Evolutionary conservation across 2,888 invertebrate species (phyloP).

Genomic region (Diarsia dahlii): DNA sequence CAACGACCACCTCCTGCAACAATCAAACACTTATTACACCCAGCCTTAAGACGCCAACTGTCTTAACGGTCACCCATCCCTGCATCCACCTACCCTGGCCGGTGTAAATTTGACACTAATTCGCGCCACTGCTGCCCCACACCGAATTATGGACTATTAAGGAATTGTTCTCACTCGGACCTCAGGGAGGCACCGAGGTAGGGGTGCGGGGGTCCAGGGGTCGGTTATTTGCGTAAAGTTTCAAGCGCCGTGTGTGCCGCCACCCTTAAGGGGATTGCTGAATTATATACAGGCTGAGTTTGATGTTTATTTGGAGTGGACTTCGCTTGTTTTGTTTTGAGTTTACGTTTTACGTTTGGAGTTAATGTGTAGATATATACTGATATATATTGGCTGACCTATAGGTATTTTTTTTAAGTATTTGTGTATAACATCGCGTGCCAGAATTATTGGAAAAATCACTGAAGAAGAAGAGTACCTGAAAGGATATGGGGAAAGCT

Average conservation of each 20-base stretch:
- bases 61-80: conserved; percentile 41
- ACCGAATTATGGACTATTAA: conserved; percentile 88
- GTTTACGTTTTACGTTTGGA: conserved; percentile 24
- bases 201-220: conserved; percentile 37
- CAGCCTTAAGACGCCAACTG: conserved; percentile 43
- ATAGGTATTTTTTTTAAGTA: background rate
- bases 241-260: conserved; percentile 79
- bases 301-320: conserved; percentile 41
- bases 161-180: conserved; percentile 86
- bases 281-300: conserved; percentile 76
- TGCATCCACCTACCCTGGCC: conserved; percentile 39
- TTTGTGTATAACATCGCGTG: background rate
- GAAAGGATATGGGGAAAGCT: background rate
- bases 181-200: conserved; percentile 51
- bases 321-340: conserved; percentile 28
- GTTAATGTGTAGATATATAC: conserved; percentile 3
- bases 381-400: background rate
- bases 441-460: background rate
- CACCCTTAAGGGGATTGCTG: conserved; percentile 73
- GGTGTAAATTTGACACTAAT: conserved; percentile 83
- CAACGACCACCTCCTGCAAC: conserved; percentile 4
- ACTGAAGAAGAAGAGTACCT: background rate
- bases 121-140: conserved; percentile 80
- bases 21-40: conserved; percentile 36
- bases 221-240: conserved; percentile 84